Percentiles rank a stretch among this genome's conserved stretches.
These are phyloP conservation scores for Streptopelia turtur DNA, from an alignment of 2,797 vertebrate genomes.

Conservation along the genomic window DNA sequence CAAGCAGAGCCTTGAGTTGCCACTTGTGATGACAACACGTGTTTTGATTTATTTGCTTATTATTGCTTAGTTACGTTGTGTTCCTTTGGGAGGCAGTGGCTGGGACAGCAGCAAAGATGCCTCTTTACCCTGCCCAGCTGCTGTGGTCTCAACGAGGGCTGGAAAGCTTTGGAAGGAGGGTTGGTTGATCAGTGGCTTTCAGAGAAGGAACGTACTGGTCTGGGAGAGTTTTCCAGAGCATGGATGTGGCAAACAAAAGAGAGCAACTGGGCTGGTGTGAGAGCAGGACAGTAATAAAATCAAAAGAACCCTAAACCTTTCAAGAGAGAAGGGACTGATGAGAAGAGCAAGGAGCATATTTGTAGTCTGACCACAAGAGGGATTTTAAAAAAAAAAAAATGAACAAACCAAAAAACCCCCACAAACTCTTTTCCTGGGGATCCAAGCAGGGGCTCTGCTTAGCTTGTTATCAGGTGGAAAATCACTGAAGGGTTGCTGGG, in stretches of 20 bases:
- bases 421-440: not conserved
- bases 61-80: rapidly evolving
- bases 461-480: not conserved
- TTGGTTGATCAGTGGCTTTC: not conserved
- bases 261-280: not conserved
- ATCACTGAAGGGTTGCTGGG: not conserved
- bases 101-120: not conserved
- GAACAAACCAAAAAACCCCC: not conserved
- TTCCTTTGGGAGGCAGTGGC: not conserved
- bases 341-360: not conserved
- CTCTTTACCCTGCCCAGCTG: not conserved
- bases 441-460: not conserved
- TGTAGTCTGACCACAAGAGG: not conserved
- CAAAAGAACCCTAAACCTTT: not conserved
- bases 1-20: not conserved
- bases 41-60: not conserved
- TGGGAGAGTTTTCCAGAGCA: not conserved
- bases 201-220: not conserved
- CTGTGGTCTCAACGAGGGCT: not conserved
- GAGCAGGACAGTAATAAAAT: not conserved
- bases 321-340: not conserved
- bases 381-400: no score
- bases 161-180: not conserved
- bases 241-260: not conserved
- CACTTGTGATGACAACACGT: not conserved